Conservation (phyloP, 2,888 invertebrate species). For the Lottia scabra region DNA sequence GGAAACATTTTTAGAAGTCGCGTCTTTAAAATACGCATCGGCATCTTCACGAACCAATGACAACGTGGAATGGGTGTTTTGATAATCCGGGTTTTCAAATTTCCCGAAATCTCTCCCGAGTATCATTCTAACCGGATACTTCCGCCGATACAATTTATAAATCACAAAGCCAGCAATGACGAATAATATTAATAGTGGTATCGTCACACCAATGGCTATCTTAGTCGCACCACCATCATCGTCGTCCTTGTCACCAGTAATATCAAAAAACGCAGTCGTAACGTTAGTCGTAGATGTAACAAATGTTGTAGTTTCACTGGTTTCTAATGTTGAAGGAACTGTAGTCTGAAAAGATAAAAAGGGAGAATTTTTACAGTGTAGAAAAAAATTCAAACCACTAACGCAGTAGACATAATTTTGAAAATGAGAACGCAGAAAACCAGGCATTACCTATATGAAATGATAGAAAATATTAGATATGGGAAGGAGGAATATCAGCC, state of each 20-base stretch:
- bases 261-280: too few relatives aligned
- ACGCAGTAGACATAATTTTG: too few relatives aligned
- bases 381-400: too few relatives aligned
- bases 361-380: not conserved
- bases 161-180: conserved; percentile 24
- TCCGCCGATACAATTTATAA: conserved; percentile 54
- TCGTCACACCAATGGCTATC: conserved; percentile 46
- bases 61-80: conserved; percentile 34
- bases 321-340: not conserved
- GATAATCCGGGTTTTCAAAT: conserved; percentile 52
- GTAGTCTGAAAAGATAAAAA: not conserved
- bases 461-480: too few relatives aligned
- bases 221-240: conserved; percentile 17
- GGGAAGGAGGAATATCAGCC: too few relatives aligned
- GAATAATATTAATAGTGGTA: conserved; percentile 35
- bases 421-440: too few relatives aligned
- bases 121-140: conserved; percentile 59
- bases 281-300: too few relatives aligned
- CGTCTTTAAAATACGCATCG: conserved; percentile 22
- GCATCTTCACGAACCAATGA: conserved; percentile 39
- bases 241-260: not conserved
- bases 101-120: conserved; percentile 52
- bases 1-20: conserved; percentile 4
- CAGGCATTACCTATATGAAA: too few relatives aligned
- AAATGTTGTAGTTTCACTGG: too few relatives aligned